Percentiles rank a stretch among this genome's conserved stretches.
These are phyloP conservation scores for Sinodicranocentrus sp. DNA, from an alignment of 2,888 invertebrate genomes.

Conservation along the genomic window DNA sequence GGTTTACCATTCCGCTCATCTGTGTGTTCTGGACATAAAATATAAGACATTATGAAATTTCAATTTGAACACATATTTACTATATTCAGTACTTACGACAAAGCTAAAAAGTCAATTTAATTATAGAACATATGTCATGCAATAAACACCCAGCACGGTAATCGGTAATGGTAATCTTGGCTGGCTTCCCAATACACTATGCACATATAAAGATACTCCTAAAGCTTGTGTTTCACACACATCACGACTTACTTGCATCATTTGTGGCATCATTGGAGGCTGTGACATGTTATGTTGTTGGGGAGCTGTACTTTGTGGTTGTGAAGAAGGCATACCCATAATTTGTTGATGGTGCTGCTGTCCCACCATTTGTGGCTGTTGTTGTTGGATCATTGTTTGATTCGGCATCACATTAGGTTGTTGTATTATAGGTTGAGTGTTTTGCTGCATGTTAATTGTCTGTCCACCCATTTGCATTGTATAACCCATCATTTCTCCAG, in stretches of 20 bases:
- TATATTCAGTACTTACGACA: too few relatives aligned
- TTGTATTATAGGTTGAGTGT: slow-evolving; percentile 76
- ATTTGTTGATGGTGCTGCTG: slow-evolving; percentile 78
- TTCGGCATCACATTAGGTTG: slow-evolving; percentile 80
- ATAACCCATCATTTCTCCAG: slow-evolving; percentile 69
- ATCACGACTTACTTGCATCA: slow-evolving; percentile 79
- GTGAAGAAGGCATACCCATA: slow-evolving; percentile 80
- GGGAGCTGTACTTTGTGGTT: slow-evolving; percentile 51
- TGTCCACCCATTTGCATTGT: slow-evolving; percentile 60
- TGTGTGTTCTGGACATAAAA: slow-evolving; percentile 39
- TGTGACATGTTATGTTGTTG: slow-evolving; percentile 69
- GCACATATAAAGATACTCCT: not conserved
- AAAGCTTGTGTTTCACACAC: too few relatives aligned
- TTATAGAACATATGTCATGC: slow-evolving; percentile 21
- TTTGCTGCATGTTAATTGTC: slow-evolving; percentile 65
- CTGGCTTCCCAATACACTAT: slow-evolving; percentile 30
- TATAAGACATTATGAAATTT: not conserved
- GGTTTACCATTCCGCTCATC: slow-evolving; percentile 58
- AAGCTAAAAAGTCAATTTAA: slow-evolving; percentile 19
- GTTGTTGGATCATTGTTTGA: slow-evolving; percentile 80
- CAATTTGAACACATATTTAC: too few relatives aligned
- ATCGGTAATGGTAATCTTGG: too few relatives aligned
- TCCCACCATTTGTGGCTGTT: slow-evolving; percentile 63
- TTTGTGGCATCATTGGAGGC: slow-evolving; percentile 81
- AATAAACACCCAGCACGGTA: not conserved